phyloP scores from a whole-genome alignment of 2,113 vertebrate genomes.

The Gymnarchus niloticus region DNA sequence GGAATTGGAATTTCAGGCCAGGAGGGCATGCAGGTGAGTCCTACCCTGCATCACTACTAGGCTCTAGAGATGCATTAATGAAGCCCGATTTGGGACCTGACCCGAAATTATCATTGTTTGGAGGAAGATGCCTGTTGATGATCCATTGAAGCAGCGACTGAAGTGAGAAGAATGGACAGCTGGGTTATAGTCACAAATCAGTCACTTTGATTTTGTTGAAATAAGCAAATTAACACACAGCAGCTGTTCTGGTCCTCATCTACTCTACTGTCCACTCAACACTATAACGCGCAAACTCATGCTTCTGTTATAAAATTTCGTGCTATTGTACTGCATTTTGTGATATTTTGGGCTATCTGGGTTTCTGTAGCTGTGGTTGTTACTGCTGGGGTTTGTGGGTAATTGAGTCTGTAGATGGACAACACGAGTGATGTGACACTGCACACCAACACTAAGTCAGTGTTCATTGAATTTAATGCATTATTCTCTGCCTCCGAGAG shows the following conservation, averaged over 20 bases:
- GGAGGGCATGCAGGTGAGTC: constrained; percentile 80
- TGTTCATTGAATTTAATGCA: neutral
- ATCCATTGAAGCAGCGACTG: neutral
- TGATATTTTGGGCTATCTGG: neutral
- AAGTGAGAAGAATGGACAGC: neutral
- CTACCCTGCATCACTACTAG: neutral
- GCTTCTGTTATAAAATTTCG: neutral
- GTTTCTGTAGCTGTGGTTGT: neutral
- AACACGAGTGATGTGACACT: neutral
- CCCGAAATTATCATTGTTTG: neutral
- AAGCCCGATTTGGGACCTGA: neutral
- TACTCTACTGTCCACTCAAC: neutral
- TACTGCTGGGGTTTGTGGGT: neutral
- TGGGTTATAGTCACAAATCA: neutral
- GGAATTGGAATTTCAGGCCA: constrained; percentile 76
- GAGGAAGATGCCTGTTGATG: neutral
- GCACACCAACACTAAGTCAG: neutral
- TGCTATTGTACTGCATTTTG: neutral
- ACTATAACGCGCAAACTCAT: no score
- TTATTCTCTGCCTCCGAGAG: neutral
- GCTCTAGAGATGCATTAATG: neutral
- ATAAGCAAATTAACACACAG: no score
- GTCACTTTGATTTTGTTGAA: neutral
- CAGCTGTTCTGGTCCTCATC: neutral
- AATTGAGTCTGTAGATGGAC: neutral